Evolutionary conservation across 1,140 invertebrate species (phyloP).

Genomic region (Diploscapter pachys): DNA sequence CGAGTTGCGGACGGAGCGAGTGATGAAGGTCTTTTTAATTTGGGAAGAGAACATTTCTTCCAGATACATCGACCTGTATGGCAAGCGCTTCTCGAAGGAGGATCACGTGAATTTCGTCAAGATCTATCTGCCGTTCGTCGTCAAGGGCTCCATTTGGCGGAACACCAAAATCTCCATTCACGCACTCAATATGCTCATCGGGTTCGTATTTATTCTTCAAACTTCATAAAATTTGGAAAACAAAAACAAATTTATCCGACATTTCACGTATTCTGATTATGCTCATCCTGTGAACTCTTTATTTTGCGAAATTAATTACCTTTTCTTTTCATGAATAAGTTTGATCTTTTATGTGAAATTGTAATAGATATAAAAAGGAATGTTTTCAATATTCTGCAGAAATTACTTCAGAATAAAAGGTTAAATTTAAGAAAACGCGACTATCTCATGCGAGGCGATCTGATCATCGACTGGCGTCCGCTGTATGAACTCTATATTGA

Average conservation of each 20-base stretch:
- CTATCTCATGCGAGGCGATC: constrained; percentile 72
- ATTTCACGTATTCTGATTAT: too few species aligned
- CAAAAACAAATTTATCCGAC: too few species aligned
- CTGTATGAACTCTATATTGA: constrained; percentile 69
- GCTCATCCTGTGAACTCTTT: background rate
- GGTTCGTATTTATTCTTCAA: constrained; percentile 56
- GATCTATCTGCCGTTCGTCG: constrained; percentile 66
- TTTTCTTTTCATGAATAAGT: constrained; percentile 15
- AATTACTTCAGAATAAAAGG: too few species aligned
- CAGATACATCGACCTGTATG: constrained; percentile 76
- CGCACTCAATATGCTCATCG: constrained; percentile 60
- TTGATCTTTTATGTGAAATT: background rate
- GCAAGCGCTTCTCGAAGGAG: constrained; percentile 81
- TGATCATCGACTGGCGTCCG: constrained; percentile 79
- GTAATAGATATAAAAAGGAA: too few species aligned
- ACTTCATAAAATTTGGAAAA: too few species aligned
- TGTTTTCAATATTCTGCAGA: too few species aligned
- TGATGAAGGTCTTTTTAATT: constrained; percentile 1
- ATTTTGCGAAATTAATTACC: constrained; percentile 21
- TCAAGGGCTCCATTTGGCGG: constrained; percentile 72
- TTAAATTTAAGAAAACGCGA: constrained; percentile 69
- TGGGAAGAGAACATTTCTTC: constrained; percentile 20
- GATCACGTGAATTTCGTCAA: constrained; percentile 82
- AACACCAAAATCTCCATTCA: constrained; percentile 69
- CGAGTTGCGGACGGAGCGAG: constrained; percentile 9